Base-by-base conservation (phyloP, 2,888 invertebrate species). In the Hirudinaria manillensis region DNA sequence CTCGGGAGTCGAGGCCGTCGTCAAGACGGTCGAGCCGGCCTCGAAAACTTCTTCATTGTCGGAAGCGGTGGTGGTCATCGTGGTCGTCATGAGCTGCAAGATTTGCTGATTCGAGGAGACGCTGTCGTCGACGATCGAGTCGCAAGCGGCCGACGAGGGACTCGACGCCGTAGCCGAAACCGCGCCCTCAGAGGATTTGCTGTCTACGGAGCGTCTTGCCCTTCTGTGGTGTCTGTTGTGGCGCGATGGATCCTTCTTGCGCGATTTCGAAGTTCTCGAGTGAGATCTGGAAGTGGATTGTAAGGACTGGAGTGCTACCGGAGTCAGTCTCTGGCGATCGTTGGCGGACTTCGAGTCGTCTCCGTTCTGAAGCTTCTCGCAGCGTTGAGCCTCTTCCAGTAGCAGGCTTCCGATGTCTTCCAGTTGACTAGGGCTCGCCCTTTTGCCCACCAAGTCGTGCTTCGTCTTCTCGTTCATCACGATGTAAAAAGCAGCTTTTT, bases 401-500 rank as follows among this genome's bases (percentile, higher is more conserved):
- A 72, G 56, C 55, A 51, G 55, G 56, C 45, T 72, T 0, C 56
- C 72, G 21, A 56, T 56, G 72, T 72, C 56, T 56, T 72, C 72
- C 16, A 72, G 27, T 34, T 72, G 72, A 29, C 72, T 53, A 6
- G 72, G 72, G 29, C 72, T 72, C 19, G 56, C 55, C n/a, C n/a
- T 38, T 29, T 56, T 72, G n/a, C 56, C 56, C 21, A 56, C 56
- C 21, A 56, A 34, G 10, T 72, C 72, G 29, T 53, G 27, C 29
- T 72, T 72, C 32, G 36, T 24, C n/a, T 51, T 72, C 27, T 74
- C 73, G 36, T 72, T 65, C 72, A 72, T 74, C 16, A 76, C 76
- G 24, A 76, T 76, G 61, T 56, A 70, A 53, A 76, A 76, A 16
- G 76, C 29, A 21, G 72, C 76, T 53, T 76, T 76, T 27, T 76